A percentile compares a stretch with the other conserved stretches of the same genome.
phyloP scores from a whole-genome alignment of 2,113 vertebrate genomes.

The Cephalopholis sonnerati region DNA sequence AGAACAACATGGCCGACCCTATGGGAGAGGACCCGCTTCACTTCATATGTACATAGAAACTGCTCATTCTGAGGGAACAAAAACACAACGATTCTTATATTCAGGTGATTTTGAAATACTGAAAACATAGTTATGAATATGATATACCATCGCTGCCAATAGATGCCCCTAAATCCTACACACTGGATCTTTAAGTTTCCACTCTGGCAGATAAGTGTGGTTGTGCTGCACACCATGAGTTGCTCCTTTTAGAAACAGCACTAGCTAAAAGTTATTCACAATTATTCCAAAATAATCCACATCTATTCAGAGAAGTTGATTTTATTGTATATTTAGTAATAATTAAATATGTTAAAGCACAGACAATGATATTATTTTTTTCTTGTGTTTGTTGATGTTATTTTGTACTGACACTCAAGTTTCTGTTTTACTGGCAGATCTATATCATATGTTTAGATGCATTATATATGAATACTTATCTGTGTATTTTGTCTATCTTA shows the following conservation, averaged over 20 bases:
- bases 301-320: not conserved
- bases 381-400: too few species aligned
- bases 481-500: not conserved
- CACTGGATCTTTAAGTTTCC: constrained; percentile 5
- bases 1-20: too few species aligned
- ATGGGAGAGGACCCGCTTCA: too few species aligned
- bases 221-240: not conserved
- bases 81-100: too few species aligned
- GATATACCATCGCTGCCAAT: too few species aligned
- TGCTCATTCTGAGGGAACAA: too few species aligned
- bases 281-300: not conserved
- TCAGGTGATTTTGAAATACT: too few species aligned
- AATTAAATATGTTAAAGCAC: not conserved
- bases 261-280: not conserved
- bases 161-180: too few species aligned
- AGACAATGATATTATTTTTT: not conserved
- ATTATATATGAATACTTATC: not conserved
- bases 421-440: not conserved
- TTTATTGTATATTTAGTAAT: not conserved
- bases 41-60: too few species aligned
- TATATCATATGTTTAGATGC: not conserved
- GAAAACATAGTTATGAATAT: too few species aligned
- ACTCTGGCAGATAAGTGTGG: constrained; percentile 11
- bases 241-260: not conserved
- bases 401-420: not conserved